A percentile compares a stretch with the other conserved stretches of the same genome.
Evolutionary conservation across 2,888 invertebrate genomes (phyloP).

Genomic region (Malacosoma neustria): DNA sequence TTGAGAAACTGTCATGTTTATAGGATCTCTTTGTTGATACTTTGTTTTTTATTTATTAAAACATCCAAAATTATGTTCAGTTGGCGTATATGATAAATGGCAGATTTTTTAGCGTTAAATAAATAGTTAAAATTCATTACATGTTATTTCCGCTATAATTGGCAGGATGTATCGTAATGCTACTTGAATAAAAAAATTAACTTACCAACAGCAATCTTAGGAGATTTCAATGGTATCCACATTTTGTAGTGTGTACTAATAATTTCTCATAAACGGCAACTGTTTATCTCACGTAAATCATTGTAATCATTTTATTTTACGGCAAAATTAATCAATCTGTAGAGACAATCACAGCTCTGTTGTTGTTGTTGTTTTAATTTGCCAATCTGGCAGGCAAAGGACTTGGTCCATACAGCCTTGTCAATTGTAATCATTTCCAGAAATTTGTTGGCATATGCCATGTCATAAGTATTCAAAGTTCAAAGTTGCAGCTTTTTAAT

Average conservation of each 20-base stretch:
- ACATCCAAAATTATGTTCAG: background rate
- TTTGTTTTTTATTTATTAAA: too few relatives aligned
- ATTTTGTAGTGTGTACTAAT: conserved; percentile 45
- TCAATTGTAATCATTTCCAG: too few relatives aligned
- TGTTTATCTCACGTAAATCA: conserved; percentile 18
- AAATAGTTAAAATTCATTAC: conserved; percentile 56
- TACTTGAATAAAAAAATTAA: conserved; percentile 47
- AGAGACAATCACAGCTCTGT: conserved; percentile 9
- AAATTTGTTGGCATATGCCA: too few relatives aligned
- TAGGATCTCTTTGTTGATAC: background rate
- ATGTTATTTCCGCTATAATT: conserved; percentile 62
- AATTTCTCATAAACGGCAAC: conserved; percentile 7
- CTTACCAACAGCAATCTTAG: conserved; percentile 86
- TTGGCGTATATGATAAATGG: background rate
- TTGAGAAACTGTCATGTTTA: background rate
- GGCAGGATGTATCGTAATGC: conserved; percentile 44
- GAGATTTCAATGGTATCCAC: conserved; percentile 84
- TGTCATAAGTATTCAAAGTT: too few relatives aligned
- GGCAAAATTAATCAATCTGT: conserved; percentile 26
- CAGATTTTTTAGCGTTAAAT: conserved; percentile 20
- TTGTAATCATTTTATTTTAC: conserved; percentile 21
- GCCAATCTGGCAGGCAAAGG: too few relatives aligned
- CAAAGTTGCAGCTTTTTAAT: too few relatives aligned
- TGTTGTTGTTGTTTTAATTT: too few relatives aligned
- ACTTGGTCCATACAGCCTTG: too few relatives aligned